Base-by-base conservation (phyloP, 2,888 invertebrate species). In the Brachycybe producta region DNA sequence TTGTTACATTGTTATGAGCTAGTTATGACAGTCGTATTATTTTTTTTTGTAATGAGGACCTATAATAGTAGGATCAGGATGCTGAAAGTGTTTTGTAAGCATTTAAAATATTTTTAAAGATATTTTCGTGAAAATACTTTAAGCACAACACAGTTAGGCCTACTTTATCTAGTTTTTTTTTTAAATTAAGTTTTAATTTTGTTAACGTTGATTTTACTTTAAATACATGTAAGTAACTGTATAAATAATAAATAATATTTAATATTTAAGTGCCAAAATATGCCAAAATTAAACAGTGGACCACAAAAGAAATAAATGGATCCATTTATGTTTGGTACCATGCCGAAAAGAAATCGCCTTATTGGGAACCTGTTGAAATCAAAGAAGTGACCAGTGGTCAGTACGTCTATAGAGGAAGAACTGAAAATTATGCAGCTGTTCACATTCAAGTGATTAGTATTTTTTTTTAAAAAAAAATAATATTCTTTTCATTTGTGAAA, bases 321-420 rank as follows among this genome's bases (percentile, higher is more conserved):
- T 75, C 78, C 11, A 75, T 90, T 5, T 86, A 84, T 68, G 68
- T 88, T 13, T 90, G 88, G 90, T 77, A 82, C 59, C 83, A 88
- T 59, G 80, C 78, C 0, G 86, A 86, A 58, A 71, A 70, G 1
- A 66, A 73, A 0, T 72, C 75, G 0, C 87, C 88, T 0, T 61
- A 67, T 27, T 91, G 87, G 87, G 61, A 65, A 11, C 70, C 82
- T 0, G 71, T 75, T 0, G 68, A 70, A 3, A 67, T 79, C 0
- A 66, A 72, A 0, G 72, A 78, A 57, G 69, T 82, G 24, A 62
- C 67, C 5, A 65, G 61, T 11, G 73, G 75, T 1, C 56, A 63
- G 1, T 83, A 80, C 77, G 69, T 69, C 0, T 84, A 76, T 61
- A 73, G 81, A 24, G 90, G 88, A 0, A 69, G 84, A 4, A 85